Base-by-base conservation (phyloP, 2,888 invertebrate species). In the Ectemnius continuus region DNA sequence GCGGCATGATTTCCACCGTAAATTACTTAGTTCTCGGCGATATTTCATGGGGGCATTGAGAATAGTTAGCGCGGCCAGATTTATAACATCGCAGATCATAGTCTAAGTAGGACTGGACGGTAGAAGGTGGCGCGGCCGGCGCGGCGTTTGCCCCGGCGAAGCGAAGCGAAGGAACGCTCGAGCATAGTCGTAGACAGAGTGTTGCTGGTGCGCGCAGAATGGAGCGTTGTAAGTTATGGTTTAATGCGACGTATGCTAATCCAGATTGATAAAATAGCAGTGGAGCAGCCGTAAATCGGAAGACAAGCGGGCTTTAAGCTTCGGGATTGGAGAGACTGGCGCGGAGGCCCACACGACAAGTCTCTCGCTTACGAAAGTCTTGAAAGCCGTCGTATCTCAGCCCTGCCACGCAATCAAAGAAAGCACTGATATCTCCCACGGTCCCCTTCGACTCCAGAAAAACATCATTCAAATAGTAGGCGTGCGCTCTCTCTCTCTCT, bases 201-300 rank as follows among this genome's bases (percentile, higher is more conserved):
- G n/a, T n/a, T n/a, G n/a, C n/a, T n/a, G n/a, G n/a, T n/a, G 5
- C 57, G n/a, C 1, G 45, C 61, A 57, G 67, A 73, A 59, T 20
- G 61, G 61, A 62, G 69, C 63, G 65, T 77, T 66, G 77, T 87
- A 86, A 86, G 82, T 85, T 85, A 86, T 84, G 86, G 83, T 85
- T 79, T 86, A 87, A 86, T 85, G 82, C 85, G 78, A 76, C 82
- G 84, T 87, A 89, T 89, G 88, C 88, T 88, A 89, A 88, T 89
- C 86, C 87, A 83, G 86, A 88, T 89, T 88, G 88, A 89, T 89
- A 88, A 88, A 89, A 85, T 85, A 85, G 84, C 83, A 84, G 81
- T 23, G 80, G 81, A 78, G 80, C 77, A 75, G 79, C 78, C 87
- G 85, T 88, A 88, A 89, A 88, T 88, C 83, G 75, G 78, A 47